Conservation (phyloP, 2,888 invertebrate species). For the Apodemia hepburni region DNA sequence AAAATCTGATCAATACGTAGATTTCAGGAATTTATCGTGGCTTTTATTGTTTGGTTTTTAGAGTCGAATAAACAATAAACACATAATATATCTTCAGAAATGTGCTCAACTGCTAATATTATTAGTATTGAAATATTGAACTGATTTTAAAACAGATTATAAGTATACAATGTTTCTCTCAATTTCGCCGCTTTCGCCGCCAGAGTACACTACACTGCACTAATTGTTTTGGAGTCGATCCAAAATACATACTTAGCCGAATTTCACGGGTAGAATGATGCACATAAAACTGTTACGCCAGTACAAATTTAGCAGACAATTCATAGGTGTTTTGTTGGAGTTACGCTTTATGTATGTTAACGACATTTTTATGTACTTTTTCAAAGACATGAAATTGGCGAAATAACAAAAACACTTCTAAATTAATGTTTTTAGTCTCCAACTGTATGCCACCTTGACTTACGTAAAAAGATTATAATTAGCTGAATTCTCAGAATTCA, state of each 20-base stretch:
- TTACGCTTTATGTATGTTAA: constrained; percentile 1
- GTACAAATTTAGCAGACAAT: constrained; percentile 32
- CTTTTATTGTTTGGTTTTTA: not conserved
- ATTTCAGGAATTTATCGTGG: not conserved
- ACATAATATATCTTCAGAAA: not conserved
- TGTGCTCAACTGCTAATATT: not conserved
- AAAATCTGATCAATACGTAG: not conserved
- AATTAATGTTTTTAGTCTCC: not conserved
- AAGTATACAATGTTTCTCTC: constrained; percentile 40
- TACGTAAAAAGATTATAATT: not conserved
- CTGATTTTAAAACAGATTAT: not conserved
- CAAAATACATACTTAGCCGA: constrained; percentile 73
- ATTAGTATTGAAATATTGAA: not conserved
- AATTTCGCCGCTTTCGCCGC: constrained; percentile 46
- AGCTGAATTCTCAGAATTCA: not conserved
- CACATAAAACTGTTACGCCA: constrained; percentile 52
- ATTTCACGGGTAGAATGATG: constrained; percentile 57
- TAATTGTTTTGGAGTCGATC: constrained; percentile 76
- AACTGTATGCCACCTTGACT: not conserved
- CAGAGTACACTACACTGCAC: constrained; percentile 46
- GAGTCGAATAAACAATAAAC: not conserved
- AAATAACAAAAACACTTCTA: not conserved
- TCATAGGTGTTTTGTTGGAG: constrained; percentile 14
- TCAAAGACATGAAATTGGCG: not conserved
- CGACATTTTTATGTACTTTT: constrained; percentile 9